Base-by-base conservation (phyloP, 2,888 invertebrate genomes). In the Chrysolina oricalcia region DNA sequence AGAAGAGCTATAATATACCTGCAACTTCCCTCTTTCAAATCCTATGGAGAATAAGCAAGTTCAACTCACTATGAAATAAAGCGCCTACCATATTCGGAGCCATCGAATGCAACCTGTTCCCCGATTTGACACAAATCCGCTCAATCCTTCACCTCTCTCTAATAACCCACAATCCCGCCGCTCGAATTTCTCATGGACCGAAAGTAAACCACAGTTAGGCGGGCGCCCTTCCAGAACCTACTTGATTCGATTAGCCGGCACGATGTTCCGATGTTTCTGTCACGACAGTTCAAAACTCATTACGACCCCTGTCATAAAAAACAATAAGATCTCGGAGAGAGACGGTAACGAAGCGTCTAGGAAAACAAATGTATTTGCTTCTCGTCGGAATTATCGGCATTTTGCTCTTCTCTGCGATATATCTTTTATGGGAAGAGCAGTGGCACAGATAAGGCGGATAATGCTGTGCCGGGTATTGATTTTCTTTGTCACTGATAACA, bases 281-380 rank as follows among this genome's bases (percentile, higher is more conserved):
- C 77, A 77, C 74, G 74, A 72, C 72, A 70, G 69, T 50, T 76
- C 70, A 71, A 69, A 75, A 73, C 68, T 77, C 75, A 76, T 78
- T 75, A 75, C 48, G 73, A 70, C 63, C 41, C 65, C 68, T 67
- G 77, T 75, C 71, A 75, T 43, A 68, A 69, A 75, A 63, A 75
- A 78, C 75, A 73, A 78, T 77, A 77, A 75, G 71, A 69, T 59
- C 70, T 35, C 68, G 73, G 70, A 63, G 53, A 62, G 62, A 66
- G 63, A 21, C 59, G 40, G 43, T 63, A 73, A 69, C 59, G 46
- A 65, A 74, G 65, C 56, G 70, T 53, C 69, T 53, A 72, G 66
- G 63, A 72, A 72, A 74, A 56, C 71, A 73, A 59, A 73, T 71
- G 66, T 67, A 70, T 74, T 74, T 63, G 70, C 68, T 69, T 66